Conservation (phyloP, 53 echinoderm and acorn worm species). For the Stichopus horrens region DNA sequence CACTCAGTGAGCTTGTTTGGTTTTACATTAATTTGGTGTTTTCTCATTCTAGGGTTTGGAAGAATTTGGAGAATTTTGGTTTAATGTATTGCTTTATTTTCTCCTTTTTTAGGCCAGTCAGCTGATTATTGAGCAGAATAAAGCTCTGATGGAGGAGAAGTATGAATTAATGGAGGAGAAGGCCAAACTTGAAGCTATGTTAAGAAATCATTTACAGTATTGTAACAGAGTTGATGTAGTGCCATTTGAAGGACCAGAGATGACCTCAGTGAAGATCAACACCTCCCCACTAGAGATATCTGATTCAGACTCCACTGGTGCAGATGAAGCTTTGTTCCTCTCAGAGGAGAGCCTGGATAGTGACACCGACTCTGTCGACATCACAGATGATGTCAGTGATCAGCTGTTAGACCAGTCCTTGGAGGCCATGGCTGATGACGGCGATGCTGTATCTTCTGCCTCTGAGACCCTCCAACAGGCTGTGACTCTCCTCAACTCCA, state of each 20-base stretch:
- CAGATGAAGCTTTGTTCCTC: slow-evolving; percentile 14
- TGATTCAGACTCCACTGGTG: slow-evolving; percentile 27
- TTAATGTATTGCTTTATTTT: not conserved
- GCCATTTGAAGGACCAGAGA: slow-evolving; percentile 2
- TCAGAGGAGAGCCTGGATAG: not conserved
- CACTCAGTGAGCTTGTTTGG: too few relatives aligned
- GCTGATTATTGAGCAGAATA: slow-evolving; percentile 8
- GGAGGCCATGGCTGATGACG: not conserved
- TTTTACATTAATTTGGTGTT: too few relatives aligned
- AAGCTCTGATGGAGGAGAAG: slow-evolving; percentile 42
- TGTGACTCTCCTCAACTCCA: slow-evolving; percentile 5
- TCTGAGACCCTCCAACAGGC: slow-evolving; percentile 7
- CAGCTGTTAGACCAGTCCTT: slow-evolving; percentile 17
- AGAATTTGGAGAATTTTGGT: too few relatives aligned
- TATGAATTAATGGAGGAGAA: slow-evolving; percentile 54
- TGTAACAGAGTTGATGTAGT: slow-evolving; percentile 42
- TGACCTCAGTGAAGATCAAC: slow-evolving; percentile 13
- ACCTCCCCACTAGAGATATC: not conserved
- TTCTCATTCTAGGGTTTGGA: too few relatives aligned
- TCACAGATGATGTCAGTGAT: slow-evolving; percentile 25
- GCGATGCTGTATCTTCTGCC: not conserved
- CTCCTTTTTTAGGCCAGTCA: not conserved
- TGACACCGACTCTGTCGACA: slow-evolving; percentile 8
- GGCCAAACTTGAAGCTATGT: slow-evolving; percentile 38
- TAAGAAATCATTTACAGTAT: slow-evolving; percentile 49